phyloP scores from a whole-genome alignment of 2,888 invertebrate species.

The Ennomos fuscantarius region DNA sequence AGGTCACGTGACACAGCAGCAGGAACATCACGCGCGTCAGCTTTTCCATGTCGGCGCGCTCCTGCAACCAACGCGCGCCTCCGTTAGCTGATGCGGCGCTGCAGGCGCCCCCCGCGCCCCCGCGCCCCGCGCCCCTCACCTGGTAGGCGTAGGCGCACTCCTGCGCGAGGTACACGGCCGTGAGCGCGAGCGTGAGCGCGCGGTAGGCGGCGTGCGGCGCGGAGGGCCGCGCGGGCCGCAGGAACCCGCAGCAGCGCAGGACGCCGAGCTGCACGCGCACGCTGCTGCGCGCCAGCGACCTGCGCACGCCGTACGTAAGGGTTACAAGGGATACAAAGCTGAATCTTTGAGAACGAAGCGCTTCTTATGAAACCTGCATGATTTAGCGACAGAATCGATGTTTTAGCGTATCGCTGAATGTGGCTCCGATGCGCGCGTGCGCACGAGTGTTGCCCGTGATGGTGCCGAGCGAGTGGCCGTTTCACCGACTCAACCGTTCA shows the following conservation, averaged over 20 bases:
- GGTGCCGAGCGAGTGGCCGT: too few species aligned
- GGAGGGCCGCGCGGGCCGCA: conserved; percentile 15
- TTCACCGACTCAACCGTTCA: too few species aligned
- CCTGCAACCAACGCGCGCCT: conserved; percentile 42
- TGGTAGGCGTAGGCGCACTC: conserved; percentile 55
- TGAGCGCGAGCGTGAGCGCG: conserved; percentile 43
- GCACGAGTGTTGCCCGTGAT: too few species aligned
- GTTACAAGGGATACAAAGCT: not conserved
- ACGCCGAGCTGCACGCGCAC: conserved; percentile 47
- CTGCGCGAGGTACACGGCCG: conserved; percentile 50
- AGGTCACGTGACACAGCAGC: conserved; percentile 74
- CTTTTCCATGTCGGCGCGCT: conserved; percentile 64
- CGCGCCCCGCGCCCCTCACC: conserved; percentile 38
- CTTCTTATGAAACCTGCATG: not conserved
- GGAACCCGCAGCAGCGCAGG: conserved; percentile 37
- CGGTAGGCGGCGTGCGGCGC: conserved; percentile 43
- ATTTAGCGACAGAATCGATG: too few species aligned
- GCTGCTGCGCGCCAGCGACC: conserved; percentile 41
- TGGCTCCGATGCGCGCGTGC: too few species aligned
- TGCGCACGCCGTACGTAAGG: conserved; percentile 1
- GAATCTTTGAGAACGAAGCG: not conserved
- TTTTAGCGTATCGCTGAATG: too few species aligned
- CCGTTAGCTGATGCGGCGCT: too few species aligned
- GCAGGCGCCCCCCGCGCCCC: conserved; percentile 33
- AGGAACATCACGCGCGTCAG: conserved; percentile 75